Conservation (phyloP, 2,113 vertebrate genomes). For the Osmerus eperlanus region DNA sequence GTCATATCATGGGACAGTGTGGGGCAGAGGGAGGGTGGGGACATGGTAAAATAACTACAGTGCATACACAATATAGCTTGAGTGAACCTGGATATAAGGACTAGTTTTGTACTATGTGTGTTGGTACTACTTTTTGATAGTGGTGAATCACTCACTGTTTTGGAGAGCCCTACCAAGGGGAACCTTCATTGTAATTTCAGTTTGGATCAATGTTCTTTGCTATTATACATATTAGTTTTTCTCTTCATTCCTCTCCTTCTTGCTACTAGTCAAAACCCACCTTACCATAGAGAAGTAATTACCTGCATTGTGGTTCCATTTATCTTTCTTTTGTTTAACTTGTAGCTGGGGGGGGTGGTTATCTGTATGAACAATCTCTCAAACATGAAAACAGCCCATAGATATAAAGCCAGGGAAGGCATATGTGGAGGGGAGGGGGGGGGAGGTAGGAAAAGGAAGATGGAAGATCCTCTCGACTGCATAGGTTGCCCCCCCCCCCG, state of each 20-base stretch:
- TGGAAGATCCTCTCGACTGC: conserved; percentile 26
- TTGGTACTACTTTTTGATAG: conserved; percentile 81
- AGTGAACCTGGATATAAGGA: conserved; percentile 76
- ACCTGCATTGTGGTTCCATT: conserved; percentile 59
- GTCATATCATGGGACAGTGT: conserved; percentile 15
- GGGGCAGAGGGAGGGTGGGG: conserved; percentile 21
- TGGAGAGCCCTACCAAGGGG: conserved; percentile 69
- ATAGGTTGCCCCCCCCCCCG: conserved; percentile 27
- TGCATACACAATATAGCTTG: conserved; percentile 79
- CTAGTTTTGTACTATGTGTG: conserved; percentile 85
- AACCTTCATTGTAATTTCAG: conserved; percentile 64
- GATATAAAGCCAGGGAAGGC: conserved; percentile 23
- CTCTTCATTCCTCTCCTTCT: conserved; percentile 32
- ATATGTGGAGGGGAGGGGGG: conserved; percentile 14
- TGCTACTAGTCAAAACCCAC: conserved; percentile 48
- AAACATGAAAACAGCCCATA: conserved; percentile 21
- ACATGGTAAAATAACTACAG: conserved; percentile 67
- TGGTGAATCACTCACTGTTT: conserved; percentile 77
- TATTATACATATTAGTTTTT: conserved; percentile 65
- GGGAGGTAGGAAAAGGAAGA: background rate
- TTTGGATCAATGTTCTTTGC: conserved; percentile 74
- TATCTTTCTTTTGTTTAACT: conserved; percentile 24
- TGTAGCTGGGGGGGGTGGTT: conserved; percentile 10
- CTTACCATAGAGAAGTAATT: conserved; percentile 62
- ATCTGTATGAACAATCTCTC: conserved; percentile 25